Conservation (phyloP, 1,140 invertebrate genomes). For the Cardiocondyla obscurior region DNA sequence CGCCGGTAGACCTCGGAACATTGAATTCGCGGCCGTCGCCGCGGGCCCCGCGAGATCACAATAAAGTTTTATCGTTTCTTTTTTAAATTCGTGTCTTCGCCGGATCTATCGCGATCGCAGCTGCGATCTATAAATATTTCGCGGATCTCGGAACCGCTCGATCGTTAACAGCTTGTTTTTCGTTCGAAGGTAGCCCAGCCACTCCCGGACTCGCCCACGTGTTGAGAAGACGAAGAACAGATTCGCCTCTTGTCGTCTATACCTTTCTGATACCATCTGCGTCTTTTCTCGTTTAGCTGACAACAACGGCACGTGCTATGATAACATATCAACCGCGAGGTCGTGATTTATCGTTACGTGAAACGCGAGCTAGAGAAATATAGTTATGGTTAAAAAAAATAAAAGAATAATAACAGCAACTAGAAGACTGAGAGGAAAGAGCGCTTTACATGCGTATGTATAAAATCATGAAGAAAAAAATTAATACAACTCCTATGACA, state of each 20-base stretch:
- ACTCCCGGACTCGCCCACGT: slow-evolving; percentile 24
- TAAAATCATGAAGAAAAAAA: neutral
- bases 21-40: neutral
- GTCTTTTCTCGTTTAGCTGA: neutral
- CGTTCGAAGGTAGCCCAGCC: neutral
- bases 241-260: slow-evolving; percentile 11
- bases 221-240: neutral
- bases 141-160: slow-evolving; percentile 20
- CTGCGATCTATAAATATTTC: slow-evolving; percentile 51
- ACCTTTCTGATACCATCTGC: neutral
- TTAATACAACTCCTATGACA: neutral
- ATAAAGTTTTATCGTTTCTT: neutral
- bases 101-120: slow-evolving; percentile 7
- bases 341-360: neutral
- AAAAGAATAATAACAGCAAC: neutral
- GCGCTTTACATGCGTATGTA: neutral
- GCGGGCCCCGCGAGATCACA: neutral
- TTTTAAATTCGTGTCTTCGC: neutral
- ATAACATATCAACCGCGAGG: neutral
- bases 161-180: slow-evolving; percentile 44
- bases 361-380: too few relatives aligned
- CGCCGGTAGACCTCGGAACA: neutral
- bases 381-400: neutral
- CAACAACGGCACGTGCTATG: neutral
- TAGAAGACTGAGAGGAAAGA: neutral